Percentiles rank a stretch among this genome's conserved stretches.
phyloP scores from a whole-genome alignment of 2,113 vertebrate species.

The Ciconia stormi region DNA sequence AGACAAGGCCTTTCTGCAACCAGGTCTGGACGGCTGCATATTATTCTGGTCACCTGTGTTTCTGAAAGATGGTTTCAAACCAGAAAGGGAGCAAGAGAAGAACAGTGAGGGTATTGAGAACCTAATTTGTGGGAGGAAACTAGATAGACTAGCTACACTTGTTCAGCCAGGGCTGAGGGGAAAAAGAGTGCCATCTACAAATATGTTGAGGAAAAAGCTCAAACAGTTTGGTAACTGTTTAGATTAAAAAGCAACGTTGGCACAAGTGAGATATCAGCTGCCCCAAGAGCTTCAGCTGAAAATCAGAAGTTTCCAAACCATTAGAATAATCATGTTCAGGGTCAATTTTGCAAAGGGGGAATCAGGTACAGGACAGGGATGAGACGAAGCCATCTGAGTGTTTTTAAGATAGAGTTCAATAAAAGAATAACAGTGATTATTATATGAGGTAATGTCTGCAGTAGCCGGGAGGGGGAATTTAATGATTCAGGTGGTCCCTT shows the following conservation, averaged over 20 bases:
- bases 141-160: background rate
- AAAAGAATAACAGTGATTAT: background rate
- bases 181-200: background rate
- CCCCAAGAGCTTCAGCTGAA: background rate
- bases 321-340: background rate
- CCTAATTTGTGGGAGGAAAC: background rate
- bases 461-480: background rate
- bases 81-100: background rate
- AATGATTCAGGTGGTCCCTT: background rate
- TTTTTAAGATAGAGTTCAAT: background rate
- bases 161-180: background rate
- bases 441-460: background rate
- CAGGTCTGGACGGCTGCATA: background rate
- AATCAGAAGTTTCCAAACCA: background rate
- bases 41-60: background rate
- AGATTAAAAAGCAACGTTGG: background rate
- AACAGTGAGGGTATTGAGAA: background rate
- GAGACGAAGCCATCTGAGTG: background rate
- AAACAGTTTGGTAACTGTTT: background rate
- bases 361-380: background rate
- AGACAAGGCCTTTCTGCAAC: background rate
- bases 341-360: background rate
- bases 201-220: background rate
- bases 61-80: background rate
- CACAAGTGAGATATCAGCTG: background rate